Evolutionary conservation across 2,797 vertebrate species (phyloP).

Genomic region (Eidolon dupreanum): DNA sequence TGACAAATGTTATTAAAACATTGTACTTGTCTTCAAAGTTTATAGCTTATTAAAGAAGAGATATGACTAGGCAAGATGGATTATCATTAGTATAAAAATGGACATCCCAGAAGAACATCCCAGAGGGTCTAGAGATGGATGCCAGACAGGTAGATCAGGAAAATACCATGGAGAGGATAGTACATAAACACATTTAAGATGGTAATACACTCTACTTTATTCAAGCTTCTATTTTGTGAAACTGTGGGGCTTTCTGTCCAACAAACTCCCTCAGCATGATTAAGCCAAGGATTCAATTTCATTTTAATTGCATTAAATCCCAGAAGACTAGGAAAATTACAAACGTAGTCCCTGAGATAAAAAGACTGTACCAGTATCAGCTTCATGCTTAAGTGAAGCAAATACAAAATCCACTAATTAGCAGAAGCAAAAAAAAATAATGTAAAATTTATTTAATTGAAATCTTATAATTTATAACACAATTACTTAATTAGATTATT

Average conservation of each 20-base stretch:
- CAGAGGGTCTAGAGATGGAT: background rate
- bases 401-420: slow-evolving; percentile 81
- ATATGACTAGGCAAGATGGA: background rate
- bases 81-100: background rate
- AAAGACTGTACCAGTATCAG: slow-evolving; percentile 58
- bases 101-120: background rate
- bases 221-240: slow-evolving; percentile 50
- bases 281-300: slow-evolving; percentile 83
- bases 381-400: slow-evolving; percentile 81
- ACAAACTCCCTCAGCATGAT: slow-evolving; percentile 66
- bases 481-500: slow-evolving; percentile 80
- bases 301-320: slow-evolving; percentile 84
- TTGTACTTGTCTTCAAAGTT: background rate
- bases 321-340: slow-evolving; percentile 73
- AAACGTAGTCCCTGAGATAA: slow-evolving; percentile 76
- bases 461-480: slow-evolving; percentile 77
- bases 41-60: background rate
- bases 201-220: background rate
- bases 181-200: background rate
- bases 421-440: slow-evolving; percentile 77
- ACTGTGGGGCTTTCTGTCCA: slow-evolving; percentile 64
- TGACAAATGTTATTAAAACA: background rate
- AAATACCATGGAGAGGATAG: background rate
- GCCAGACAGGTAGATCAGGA: background rate
- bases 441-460: slow-evolving; percentile 83